Percentiles rank a stretch among this genome's conserved stretches.
These are phyloP conservation scores for Pemphredon lugubris DNA, from an alignment of 2,888 invertebrate species.

Conservation along the genomic window DNA sequence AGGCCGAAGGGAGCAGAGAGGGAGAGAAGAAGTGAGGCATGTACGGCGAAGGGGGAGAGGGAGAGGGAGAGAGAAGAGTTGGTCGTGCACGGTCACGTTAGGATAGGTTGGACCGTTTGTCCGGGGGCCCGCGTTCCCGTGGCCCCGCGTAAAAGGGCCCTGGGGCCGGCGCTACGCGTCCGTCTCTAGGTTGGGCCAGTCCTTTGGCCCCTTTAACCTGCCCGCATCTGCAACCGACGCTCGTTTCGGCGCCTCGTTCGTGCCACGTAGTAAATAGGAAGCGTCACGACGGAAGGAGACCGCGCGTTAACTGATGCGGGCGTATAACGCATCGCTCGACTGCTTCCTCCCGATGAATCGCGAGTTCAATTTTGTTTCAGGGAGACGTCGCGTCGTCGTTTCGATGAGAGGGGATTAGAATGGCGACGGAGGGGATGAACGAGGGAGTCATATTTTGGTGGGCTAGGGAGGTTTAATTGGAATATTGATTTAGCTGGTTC, in stretches of 20 bases:
- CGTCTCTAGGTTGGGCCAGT: slow-evolving; percentile 26
- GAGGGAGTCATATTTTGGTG: too few relatives aligned
- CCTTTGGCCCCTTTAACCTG: slow-evolving; percentile 42
- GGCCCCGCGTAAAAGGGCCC: slow-evolving; percentile 3
- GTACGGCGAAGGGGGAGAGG: neutral
- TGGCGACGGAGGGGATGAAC: too few relatives aligned
- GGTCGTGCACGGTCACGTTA: slow-evolving; percentile 45
- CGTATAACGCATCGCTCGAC: slow-evolving; percentile 4
- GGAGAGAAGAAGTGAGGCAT: neutral
- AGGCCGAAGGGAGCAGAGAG: neutral
- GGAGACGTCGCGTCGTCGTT: neutral
- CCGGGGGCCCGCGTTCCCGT: slow-evolving; percentile 15
- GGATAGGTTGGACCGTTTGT: slow-evolving; percentile 58
- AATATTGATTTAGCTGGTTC: too few relatives aligned
- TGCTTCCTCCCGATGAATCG: neutral
- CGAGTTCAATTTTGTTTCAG: neutral
- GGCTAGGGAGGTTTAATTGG: too few relatives aligned
- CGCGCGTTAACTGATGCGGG: slow-evolving; percentile 56
- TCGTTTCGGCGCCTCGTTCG: slow-evolving; percentile 26
- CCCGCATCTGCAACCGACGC: slow-evolving; percentile 50
- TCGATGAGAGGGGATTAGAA: neutral
- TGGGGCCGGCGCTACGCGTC: slow-evolving; percentile 32
- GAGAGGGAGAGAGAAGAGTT: slow-evolving; percentile 10
- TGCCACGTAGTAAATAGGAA: slow-evolving; percentile 51
- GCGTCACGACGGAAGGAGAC: slow-evolving; percentile 46